These are phyloP conservation scores for Enoplosus armatus DNA, from an alignment of 2,797 vertebrate genomes.

Conservation along the genomic window DNA sequence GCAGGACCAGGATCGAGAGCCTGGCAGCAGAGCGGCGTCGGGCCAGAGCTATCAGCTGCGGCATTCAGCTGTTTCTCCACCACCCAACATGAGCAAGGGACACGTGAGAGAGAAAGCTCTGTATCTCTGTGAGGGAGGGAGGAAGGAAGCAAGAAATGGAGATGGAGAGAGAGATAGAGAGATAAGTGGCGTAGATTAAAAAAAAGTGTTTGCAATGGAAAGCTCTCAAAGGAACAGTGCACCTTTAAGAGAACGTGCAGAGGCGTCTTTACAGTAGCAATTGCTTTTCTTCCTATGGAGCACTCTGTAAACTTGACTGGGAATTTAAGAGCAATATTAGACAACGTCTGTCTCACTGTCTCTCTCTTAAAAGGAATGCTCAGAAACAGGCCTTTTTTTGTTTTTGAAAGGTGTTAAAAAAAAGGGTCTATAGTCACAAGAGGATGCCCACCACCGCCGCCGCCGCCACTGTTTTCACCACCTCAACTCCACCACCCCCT, in stretches of 20 bases:
- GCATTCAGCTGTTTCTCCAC: slow-evolving; percentile 37
- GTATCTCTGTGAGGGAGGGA: slow-evolving; percentile 23
- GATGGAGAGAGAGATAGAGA: slow-evolving; percentile 44
- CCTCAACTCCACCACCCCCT: slow-evolving; percentile 29
- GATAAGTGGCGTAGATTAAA: slow-evolving; percentile 50
- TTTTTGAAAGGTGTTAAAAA: slow-evolving; percentile 60
- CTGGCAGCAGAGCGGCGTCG: slow-evolving; percentile 43
- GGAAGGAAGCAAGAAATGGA: slow-evolving; percentile 19
- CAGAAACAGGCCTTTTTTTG: slow-evolving; percentile 27
- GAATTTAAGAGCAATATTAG: slow-evolving; percentile 30
- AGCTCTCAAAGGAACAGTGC: slow-evolving; percentile 45
- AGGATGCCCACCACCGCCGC: slow-evolving; percentile 41
- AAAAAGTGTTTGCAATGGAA: slow-evolving; percentile 51
- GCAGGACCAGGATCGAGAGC: slow-evolving; percentile 19
- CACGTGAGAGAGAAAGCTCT: slow-evolving; percentile 50
- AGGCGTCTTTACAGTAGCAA: slow-evolving; percentile 35
- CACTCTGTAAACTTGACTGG: slow-evolving; percentile 28
- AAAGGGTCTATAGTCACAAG: slow-evolving; percentile 38
- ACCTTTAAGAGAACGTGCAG: slow-evolving; percentile 44
- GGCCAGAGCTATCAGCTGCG: slow-evolving; percentile 43
- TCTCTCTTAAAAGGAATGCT: slow-evolving; percentile 15
- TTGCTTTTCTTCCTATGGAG: slow-evolving; percentile 39
- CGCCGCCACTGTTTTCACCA: slow-evolving; percentile 29
- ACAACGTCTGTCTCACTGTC: slow-evolving; percentile 21
- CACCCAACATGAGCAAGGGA: slow-evolving; percentile 51